phyloP scores from a whole-genome alignment of 1,140 invertebrate species.

The Solenopsis invicta region DNA sequence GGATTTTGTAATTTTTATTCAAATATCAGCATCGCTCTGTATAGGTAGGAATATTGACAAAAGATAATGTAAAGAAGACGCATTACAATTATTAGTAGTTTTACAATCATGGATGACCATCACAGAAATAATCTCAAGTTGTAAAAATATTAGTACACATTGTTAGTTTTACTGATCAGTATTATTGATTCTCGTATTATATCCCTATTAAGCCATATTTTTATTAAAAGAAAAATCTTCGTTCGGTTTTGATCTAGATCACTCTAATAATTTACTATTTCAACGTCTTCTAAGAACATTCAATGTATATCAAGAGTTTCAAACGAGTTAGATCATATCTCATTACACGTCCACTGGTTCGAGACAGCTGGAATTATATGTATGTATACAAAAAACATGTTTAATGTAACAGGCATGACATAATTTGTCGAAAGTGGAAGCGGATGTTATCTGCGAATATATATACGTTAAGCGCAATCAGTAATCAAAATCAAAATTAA shows the following conservation, averaged over 20 bases:
- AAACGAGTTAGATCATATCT: conserved; percentile 50
- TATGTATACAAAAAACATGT: conserved; percentile 16
- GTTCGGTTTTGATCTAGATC: conserved; percentile 19
- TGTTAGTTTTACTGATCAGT: too few species aligned
- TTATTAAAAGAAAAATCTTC: too few species aligned
- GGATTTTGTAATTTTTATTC: too few species aligned
- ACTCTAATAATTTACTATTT: conserved; percentile 17
- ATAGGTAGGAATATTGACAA: too few species aligned
- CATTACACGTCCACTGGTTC: neutral
- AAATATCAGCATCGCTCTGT: too few species aligned
- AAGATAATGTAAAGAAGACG: too few species aligned
- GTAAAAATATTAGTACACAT: too few species aligned
- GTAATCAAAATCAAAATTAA: neutral
- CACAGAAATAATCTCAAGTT: too few species aligned
- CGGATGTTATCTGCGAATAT: neutral
- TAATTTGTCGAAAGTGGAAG: neutral
- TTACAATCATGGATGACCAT: too few species aligned
- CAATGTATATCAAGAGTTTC: neutral
- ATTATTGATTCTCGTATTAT: too few species aligned
- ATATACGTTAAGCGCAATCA: neutral
- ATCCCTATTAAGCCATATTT: too few species aligned
- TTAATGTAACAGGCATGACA: neutral
- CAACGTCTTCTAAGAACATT: conserved; percentile 25
- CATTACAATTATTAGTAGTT: too few species aligned
- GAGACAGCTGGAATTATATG: neutral